Base-by-base conservation (phyloP, 1,140 invertebrate species). In the Psilanteris sp. region DNA sequence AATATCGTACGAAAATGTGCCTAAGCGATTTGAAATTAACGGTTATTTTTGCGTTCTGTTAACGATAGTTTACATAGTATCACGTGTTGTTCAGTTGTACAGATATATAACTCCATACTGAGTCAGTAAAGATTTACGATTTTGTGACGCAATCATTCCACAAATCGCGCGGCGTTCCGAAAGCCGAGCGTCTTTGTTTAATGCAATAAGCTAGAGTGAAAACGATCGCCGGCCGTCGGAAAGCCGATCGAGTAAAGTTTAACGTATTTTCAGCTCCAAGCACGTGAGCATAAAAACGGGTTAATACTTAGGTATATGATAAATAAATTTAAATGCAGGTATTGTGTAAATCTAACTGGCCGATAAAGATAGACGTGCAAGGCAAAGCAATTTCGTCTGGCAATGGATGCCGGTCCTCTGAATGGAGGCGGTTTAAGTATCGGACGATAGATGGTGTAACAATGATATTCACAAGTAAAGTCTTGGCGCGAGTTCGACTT, bases 1-100 rank as follows among this genome's bases (percentile, higher is more conserved):
- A 71, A 61, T 61, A 61, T 43, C 55, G 54, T 71, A 72, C 41
- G 20, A 72, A 62, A 55, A 72, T 64, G 68, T 72, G 68, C 68
- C 68, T 72, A 72, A 62, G 32, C 57, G 43, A 34, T 64, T 18
- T 37, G n/a, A 50, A 64, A 41, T 39, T 24, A 14, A 36, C n/a
- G 13, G 20, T 48, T 1, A 26, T 15, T 59, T 61, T 4, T 41
- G 7, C 13, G 16, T 55, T 55, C 3, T 5, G n/a, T 13, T 18
- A 31, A 39, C n/a, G 20, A 22, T 27, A 6, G 18, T 54, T 18
- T 18, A 4, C 15, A 20, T 39, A 39, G 9, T 24, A 11, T 13
- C 24, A 34, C n/a, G 6, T 7, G 22, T 50, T 50, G 13, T 26
- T 31, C 3, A 2, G 24, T 41, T 29, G 16, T 20, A 13, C 31